phyloP scores from a whole-genome alignment of 2,888 invertebrate species.

The Leucoma salicis region DNA sequence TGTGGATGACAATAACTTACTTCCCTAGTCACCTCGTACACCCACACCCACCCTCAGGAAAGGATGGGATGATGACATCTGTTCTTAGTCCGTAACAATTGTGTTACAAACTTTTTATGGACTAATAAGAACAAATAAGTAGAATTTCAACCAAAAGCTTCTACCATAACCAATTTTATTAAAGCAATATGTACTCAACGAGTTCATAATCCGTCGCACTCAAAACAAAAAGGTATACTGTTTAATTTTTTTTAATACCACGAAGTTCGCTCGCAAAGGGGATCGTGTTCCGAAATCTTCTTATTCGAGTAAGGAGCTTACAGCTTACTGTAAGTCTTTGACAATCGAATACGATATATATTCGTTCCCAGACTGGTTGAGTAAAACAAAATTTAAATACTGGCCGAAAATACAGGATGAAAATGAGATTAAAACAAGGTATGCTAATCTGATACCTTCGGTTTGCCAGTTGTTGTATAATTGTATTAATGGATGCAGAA shows the following conservation, averaged over 20 bases:
- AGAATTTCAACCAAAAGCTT: not conserved
- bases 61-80: too few relatives aligned
- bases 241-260: constrained; percentile 61
- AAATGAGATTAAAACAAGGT: constrained; percentile 28
- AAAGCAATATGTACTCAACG: constrained; percentile 12
- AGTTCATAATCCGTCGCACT: constrained; percentile 26
- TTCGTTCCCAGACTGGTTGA: constrained; percentile 38
- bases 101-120: too few relatives aligned
- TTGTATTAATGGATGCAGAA: constrained; percentile 24
- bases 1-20: too few relatives aligned
- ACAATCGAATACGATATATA: constrained; percentile 70
- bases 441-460: constrained; percentile 32
- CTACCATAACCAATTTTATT: constrained; percentile 15
- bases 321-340: constrained; percentile 67
- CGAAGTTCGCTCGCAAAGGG: constrained; percentile 57
- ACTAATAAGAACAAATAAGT: not conserved
- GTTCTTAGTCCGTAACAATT: too few relatives aligned
- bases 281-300: constrained; percentile 64
- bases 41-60: too few relatives aligned
- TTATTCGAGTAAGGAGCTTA: constrained; percentile 73
- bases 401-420: constrained; percentile 23
- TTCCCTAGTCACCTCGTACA: too few relatives aligned
- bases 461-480: constrained; percentile 26
- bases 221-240: constrained; percentile 34
- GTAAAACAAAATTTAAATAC: constrained; percentile 41